Base-by-base conservation (phyloP, 2,113 vertebrate species). In the Atlantisia rogersi region DNA sequence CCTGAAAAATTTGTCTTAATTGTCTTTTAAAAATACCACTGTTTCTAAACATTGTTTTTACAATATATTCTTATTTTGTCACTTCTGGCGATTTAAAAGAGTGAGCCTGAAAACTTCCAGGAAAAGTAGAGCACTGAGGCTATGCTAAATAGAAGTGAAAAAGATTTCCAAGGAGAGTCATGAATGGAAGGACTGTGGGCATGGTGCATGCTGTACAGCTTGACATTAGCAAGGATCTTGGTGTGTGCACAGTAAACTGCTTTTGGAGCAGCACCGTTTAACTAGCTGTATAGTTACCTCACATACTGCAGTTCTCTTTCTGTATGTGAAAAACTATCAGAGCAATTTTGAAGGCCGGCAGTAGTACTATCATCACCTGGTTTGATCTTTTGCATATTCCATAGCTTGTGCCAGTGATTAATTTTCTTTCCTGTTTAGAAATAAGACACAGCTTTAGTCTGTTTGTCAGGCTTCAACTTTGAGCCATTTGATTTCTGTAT, bases 191-290 rank as follows among this genome's bases (percentile, higher is more conserved):
- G 35, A 19, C n/a, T 65, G 7, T 24, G 40, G 32, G 64, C 40
- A 64, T 0, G 0, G 22, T 55, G 15, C 63, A 56, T 5, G 18
- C 50, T 2, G 1, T 29, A 26, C 17, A 42, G 31, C 40, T 76
- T 10, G 0, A 48, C 6, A 5, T 58, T 90, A 81, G 53, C 40
- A 32, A 44, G 44, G 67, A 80, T 48, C 44, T 52, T 15, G 10
- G 7, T 68, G 32, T 67, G 40, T 1, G 2, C 46, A 39, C 40
- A 32, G 3, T 58, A 37, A 69, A 73, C 18, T 39, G 12, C 1
- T 46, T 59, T 60, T 69, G 40, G 37, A 86, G 59, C 52, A 67
- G 26, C 75, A 39, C 26, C 60, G 25, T 76, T 86, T 32, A 89
- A 48, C 26, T 52, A 40, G 18, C 46, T 73, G 5, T 6, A 4